Evolutionary conservation across 2,113 vertebrate genomes (phyloP).

Genomic region (Oxyura jamaicensis): DNA sequence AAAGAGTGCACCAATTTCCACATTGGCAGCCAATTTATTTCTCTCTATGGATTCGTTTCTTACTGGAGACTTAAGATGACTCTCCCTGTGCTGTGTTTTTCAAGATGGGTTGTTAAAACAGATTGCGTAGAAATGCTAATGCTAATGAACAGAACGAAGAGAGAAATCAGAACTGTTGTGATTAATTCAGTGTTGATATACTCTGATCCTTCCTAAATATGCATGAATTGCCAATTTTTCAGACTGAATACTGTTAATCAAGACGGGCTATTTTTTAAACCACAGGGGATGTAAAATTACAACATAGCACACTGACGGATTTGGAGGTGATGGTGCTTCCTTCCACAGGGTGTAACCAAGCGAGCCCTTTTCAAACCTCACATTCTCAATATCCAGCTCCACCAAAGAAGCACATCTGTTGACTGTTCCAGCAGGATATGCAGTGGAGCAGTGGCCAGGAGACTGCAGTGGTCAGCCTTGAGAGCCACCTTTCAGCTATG

Average conservation of each 20-base stretch:
- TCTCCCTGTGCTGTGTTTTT: background rate
- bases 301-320: background rate
- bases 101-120: background rate
- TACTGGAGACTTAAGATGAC: background rate
- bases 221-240: background rate
- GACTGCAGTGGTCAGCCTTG: background rate
- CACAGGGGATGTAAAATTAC: background rate
- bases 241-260: background rate
- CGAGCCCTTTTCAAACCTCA: background rate
- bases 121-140: background rate
- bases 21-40: conserved; percentile 16
- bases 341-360: background rate
- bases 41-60: background rate
- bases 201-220: background rate
- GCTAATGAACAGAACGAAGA: conserved; percentile 10
- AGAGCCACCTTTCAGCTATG: background rate
- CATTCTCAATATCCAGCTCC: background rate
- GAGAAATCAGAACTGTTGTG: background rate
- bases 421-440: background rate
- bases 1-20: background rate
- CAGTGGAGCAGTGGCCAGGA: accelerated
- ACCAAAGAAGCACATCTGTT: background rate
- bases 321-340: background rate
- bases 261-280: background rate
- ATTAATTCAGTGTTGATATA: background rate